Conservation (phyloP, 2,888 invertebrate genomes). For the Cephus pygmeus region DNA sequence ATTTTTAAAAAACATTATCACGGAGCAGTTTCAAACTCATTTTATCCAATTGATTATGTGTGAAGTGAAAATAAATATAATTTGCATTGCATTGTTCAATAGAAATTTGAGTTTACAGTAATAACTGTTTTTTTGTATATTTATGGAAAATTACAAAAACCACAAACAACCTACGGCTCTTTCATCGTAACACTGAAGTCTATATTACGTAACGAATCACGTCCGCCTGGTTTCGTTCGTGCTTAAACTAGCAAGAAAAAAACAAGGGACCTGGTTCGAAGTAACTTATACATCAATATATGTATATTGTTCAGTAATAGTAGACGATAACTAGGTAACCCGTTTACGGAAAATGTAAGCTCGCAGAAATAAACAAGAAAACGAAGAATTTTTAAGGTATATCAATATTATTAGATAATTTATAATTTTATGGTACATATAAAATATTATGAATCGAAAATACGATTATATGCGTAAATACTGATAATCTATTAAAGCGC, state of each 20-base stretch:
- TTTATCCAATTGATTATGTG: too few relatives aligned
- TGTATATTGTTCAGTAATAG: background rate
- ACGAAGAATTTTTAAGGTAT: background rate
- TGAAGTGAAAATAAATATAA: background rate
- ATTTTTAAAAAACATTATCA: too few relatives aligned
- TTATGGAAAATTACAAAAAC: background rate
- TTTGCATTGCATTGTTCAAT: background rate
- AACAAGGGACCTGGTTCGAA: background rate
- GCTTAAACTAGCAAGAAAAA: background rate
- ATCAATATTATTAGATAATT: background rate
- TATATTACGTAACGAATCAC: background rate
- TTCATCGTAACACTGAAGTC: background rate
- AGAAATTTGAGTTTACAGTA: background rate
- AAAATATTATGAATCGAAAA: background rate
- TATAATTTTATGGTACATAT: background rate
- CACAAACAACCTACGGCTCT: background rate
- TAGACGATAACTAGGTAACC: background rate
- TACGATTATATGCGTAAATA: background rate
- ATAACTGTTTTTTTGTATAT: background rate
- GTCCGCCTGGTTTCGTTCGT: background rate
- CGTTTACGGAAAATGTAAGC: background rate
- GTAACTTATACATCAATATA: background rate
- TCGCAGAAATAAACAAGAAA: background rate
- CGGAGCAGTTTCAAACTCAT: background rate
- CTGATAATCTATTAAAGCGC: background rate